phyloP scores from a whole-genome alignment of 2,888 invertebrate species.

The Chouioia cunea region DNA sequence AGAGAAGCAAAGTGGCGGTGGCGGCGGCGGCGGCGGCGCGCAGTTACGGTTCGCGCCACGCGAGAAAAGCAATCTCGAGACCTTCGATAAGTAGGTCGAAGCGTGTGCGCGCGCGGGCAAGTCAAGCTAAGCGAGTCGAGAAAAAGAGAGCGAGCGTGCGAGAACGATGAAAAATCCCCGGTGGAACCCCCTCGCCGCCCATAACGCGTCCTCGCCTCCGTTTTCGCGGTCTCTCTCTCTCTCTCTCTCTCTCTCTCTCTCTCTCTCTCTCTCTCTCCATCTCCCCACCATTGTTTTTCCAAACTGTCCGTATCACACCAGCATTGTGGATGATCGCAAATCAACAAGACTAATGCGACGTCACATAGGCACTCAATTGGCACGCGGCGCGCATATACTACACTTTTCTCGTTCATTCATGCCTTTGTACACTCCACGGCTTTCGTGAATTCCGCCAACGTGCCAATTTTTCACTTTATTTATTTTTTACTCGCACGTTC shows the following conservation, averaged over 20 bases:
- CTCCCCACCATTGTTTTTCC: constrained; percentile 35
- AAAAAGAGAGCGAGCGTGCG: constrained; percentile 11
- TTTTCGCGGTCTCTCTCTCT: constrained; percentile 43
- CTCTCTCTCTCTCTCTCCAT: constrained; percentile 5
- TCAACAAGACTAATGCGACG: neutral
- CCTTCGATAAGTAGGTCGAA: constrained; percentile 49
- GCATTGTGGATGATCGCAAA: constrained; percentile 32
- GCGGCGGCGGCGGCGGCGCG: constrained; percentile 17
- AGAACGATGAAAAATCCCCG: constrained; percentile 44
- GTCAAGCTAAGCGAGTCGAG: constrained; percentile 5
- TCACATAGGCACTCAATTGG: no score
- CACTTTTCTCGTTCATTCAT: no score
- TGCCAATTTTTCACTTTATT: no score
- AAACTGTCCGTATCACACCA: neutral
- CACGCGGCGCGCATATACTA: no score
- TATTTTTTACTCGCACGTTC: no score
- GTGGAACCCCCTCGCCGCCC: constrained; percentile 33
- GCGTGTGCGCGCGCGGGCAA: constrained; percentile 24
- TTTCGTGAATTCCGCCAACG: no score
- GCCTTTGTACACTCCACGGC: no score
- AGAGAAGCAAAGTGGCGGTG: neutral
- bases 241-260: constrained; percentile 7
- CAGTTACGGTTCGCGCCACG: constrained; percentile 22
- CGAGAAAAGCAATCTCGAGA: constrained; percentile 49
- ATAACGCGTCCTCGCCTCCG: constrained; percentile 41